A percentile compares a stretch with the other conserved stretches of the same genome.
phyloP scores from a whole-genome alignment of 2,888 invertebrate species.

The Creontiades dilutus region DNA sequence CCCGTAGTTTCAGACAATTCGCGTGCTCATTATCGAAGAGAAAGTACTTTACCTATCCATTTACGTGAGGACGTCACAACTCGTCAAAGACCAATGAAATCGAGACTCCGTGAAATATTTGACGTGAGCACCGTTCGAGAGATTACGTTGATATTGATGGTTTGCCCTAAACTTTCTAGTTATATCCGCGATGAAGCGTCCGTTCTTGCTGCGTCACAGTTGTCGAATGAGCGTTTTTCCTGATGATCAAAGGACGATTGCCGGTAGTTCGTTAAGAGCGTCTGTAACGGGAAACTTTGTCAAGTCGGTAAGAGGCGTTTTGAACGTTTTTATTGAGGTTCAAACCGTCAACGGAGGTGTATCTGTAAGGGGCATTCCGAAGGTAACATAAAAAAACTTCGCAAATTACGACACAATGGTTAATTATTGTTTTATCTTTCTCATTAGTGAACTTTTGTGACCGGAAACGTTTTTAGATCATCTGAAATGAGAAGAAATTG shows the following conservation, averaged over 20 bases:
- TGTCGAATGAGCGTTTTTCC: neutral
- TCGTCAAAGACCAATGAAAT: neutral
- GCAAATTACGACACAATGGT: too few species aligned
- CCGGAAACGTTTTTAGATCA: too few species aligned
- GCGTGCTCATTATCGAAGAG: neutral
- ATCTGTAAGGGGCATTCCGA: too few species aligned
- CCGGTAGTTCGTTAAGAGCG: neutral
- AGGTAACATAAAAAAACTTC: too few species aligned
- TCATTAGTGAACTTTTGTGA: too few species aligned
- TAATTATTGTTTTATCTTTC: too few species aligned
- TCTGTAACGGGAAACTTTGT: neutral
- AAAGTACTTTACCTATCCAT: neutral
- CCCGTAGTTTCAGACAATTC: neutral
- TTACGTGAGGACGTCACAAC: slow-evolving; percentile 2
- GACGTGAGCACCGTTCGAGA: neutral
- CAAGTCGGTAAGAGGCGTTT: too few species aligned
- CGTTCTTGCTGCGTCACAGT: neutral
- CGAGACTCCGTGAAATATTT: neutral
- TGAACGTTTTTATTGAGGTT: too few species aligned
- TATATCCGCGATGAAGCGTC: neutral
- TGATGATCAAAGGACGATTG: neutral
- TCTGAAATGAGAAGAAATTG: too few species aligned
- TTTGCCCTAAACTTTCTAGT: slow-evolving; percentile 11
- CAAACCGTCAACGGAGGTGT: too few species aligned
- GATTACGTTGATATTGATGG: neutral